Conservation (phyloP, 2,797 vertebrate genomes). For the Premnoplex brunnescens region DNA sequence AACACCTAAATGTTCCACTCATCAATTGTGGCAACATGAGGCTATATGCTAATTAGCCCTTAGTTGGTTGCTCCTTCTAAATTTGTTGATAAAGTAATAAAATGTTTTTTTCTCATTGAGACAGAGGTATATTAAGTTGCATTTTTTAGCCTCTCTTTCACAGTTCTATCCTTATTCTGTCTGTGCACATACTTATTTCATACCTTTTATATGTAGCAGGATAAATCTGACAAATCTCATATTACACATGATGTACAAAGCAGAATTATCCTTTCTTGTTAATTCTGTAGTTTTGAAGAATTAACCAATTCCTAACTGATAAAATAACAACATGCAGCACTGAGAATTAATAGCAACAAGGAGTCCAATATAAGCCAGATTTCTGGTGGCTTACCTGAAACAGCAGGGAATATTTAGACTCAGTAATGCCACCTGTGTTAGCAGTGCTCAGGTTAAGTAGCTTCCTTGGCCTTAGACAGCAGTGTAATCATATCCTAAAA, state of each 20-base stretch:
- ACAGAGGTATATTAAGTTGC: not conserved
- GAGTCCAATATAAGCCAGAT: not conserved
- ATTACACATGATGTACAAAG: not conserved
- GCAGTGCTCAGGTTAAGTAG: not conserved
- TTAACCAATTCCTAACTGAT: not conserved
- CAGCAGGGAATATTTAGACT: not conserved
- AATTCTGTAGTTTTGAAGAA: not conserved
- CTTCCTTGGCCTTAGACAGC: not conserved
- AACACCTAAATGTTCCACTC: not conserved
- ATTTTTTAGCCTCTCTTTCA: not conserved
- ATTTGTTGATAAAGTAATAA: not conserved
- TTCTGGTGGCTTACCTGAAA: not conserved
- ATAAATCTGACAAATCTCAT: not conserved
- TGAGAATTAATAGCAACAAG: not conserved
- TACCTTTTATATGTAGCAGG: not conserved
- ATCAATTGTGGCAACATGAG: not conserved
- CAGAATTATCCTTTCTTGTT: not conserved
- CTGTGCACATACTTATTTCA: not conserved
- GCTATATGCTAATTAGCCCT: not conserved
- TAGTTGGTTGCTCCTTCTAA: not conserved
- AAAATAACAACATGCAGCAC: not conserved
- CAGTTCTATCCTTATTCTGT: not conserved
- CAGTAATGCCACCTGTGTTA: not conserved
- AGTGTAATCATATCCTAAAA: not conserved
- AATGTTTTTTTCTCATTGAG: not conserved